Percentiles rank a stretch among this genome's conserved stretches.
Evolutionary conservation across 2,797 vertebrate genomes (phyloP).

Genomic region (Notoglanidium macrostoma): DNA sequence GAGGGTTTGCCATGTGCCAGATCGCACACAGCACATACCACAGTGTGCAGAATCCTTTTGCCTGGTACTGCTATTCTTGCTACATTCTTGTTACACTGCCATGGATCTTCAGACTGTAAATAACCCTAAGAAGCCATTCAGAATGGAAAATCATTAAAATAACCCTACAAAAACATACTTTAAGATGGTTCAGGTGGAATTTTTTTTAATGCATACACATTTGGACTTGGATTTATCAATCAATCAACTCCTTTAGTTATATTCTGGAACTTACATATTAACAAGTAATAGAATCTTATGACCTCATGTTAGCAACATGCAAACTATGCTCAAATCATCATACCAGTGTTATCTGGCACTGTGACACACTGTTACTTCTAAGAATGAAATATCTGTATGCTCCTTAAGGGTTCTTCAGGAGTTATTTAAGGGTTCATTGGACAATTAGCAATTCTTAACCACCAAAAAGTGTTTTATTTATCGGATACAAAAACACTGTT

Average conservation of each 20-base stretch:
- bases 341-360: not conserved
- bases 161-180: not conserved
- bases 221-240: not conserved
- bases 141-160: slow-evolving; percentile 8
- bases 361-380: not conserved
- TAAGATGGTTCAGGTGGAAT: not conserved
- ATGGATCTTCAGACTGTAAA: not conserved
- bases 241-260: not conserved
- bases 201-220: not conserved
- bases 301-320: not conserved
- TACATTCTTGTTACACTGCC: not conserved
- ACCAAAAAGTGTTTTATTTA: not conserved
- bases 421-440: not conserved
- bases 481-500: not conserved
- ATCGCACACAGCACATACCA: not conserved
- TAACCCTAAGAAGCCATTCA: not conserved
- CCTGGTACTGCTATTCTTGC: slow-evolving; percentile 18
- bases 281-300: not conserved
- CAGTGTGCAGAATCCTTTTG: not conserved
- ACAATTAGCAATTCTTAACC: not conserved
- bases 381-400: not conserved
- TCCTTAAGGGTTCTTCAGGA: not conserved
- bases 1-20: not conserved
- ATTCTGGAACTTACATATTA: not conserved
- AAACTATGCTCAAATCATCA: not conserved